These are phyloP conservation scores for Myotis pilosus DNA, from an alignment of 2,797 vertebrate genomes.

Conservation along the genomic window DNA sequence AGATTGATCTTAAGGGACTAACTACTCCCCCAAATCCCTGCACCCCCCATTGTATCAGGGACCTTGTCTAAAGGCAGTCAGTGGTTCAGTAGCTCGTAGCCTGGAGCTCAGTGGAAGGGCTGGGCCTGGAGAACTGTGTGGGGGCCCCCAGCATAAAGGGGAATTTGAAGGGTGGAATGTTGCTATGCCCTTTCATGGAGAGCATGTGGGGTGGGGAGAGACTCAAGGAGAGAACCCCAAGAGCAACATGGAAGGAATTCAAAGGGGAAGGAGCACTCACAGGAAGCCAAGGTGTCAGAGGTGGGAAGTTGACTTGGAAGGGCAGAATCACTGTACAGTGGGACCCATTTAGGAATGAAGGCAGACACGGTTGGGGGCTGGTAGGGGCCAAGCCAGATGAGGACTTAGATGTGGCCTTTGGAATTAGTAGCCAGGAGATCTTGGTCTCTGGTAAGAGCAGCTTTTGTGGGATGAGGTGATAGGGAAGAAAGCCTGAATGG, in stretches of 20 bases:
- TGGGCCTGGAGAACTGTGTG: background rate
- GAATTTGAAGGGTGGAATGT: background rate
- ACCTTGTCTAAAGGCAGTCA: background rate
- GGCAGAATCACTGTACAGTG: background rate
- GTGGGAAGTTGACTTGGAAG: background rate
- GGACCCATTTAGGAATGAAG: background rate
- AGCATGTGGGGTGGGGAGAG: background rate
- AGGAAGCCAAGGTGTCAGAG: background rate
- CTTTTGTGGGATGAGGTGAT: background rate
- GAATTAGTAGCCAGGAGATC: background rate
- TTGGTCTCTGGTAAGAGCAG: background rate
- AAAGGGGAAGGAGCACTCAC: background rate
- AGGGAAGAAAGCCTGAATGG: background rate
- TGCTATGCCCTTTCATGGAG: background rate
- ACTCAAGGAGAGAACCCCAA: background rate
- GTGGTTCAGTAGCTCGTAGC: background rate
- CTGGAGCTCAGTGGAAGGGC: background rate
- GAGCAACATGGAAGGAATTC: background rate
- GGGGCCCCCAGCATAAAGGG: background rate
- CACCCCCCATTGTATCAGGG: background rate
- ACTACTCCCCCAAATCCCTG: background rate
- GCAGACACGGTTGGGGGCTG: fast-evolving
- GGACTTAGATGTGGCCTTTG: background rate
- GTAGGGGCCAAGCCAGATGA: background rate
- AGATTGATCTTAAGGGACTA: background rate